These are phyloP conservation scores for Conger conger DNA, from an alignment of 2,113 vertebrate species.

Conservation along the genomic window DNA sequence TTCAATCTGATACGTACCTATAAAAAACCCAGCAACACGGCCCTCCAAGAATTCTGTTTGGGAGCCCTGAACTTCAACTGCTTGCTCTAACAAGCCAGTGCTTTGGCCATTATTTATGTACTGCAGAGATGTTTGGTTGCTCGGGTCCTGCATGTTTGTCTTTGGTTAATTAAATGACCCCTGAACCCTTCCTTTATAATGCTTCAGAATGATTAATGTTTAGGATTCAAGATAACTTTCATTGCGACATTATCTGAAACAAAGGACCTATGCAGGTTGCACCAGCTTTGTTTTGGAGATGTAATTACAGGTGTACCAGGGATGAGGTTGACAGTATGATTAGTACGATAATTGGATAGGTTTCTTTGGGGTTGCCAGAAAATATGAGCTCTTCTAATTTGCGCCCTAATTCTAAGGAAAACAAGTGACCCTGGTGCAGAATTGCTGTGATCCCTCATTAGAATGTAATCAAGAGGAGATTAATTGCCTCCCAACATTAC, in stretches of 20 bases:
- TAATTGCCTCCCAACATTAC: conserved; percentile 41
- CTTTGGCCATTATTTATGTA: background rate
- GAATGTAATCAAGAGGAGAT: conserved; percentile 47
- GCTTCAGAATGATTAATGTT: background rate
- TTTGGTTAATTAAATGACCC: background rate
- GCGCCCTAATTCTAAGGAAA: conserved; percentile 39
- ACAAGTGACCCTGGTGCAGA: conserved; percentile 46
- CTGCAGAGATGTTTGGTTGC: background rate
- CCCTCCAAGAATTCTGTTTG: too few relatives aligned
- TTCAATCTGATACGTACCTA: too few relatives aligned
- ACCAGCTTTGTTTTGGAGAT: background rate
- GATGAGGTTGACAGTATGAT: conserved; percentile 36
- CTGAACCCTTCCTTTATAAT: background rate
- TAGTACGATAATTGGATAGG: conserved; percentile 49
- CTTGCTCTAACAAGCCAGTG: too few relatives aligned
- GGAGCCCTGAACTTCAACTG: too few relatives aligned
- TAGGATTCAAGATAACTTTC: background rate
- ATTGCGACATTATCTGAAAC: background rate
- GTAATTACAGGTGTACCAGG: conserved; percentile 49
- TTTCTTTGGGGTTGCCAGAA: conserved; percentile 35
- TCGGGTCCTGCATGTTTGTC: too few relatives aligned
- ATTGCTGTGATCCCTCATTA: conserved; percentile 47
- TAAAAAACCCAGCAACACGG: too few relatives aligned
- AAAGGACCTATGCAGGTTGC: background rate
- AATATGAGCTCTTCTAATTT: conserved; percentile 44